A percentile compares a stretch with the other conserved stretches of the same genome.
phyloP scores from a whole-genome alignment of 2,797 vertebrate genomes.

The Urocyon cinereoargenteus region DNA sequence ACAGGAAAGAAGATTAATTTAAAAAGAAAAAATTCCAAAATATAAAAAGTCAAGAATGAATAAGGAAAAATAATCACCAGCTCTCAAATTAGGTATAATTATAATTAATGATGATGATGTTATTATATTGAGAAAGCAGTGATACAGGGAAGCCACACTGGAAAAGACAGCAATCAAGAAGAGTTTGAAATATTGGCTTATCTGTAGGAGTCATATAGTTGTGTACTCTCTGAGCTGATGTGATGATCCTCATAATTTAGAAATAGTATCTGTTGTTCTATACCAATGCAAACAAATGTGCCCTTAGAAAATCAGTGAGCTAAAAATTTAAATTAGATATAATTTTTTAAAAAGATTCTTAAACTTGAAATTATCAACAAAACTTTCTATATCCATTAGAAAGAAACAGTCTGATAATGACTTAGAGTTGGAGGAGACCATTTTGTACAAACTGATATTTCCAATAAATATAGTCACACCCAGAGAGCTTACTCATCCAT shows the following conservation, averaged over 20 bases:
- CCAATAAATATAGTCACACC: background rate
- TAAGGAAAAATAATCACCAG: slow-evolving; percentile 44
- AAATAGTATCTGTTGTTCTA: background rate
- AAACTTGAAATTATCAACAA: background rate
- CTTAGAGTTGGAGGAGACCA: background rate
- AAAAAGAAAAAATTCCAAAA: slow-evolving; percentile 42
- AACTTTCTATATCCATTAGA: background rate
- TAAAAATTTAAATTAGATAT: slow-evolving; percentile 19
- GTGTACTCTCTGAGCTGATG: background rate
- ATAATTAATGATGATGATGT: slow-evolving; percentile 58
- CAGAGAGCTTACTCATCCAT: background rate
- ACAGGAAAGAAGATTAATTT: slow-evolving; percentile 23
- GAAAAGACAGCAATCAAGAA: background rate
- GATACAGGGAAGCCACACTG: background rate
- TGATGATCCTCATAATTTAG: background rate
- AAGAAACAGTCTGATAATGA: background rate
- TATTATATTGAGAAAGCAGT: slow-evolving; percentile 27
- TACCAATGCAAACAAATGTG: background rate
- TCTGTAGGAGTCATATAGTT: background rate
- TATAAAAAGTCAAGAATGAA: slow-evolving; percentile 2
- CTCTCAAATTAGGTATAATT: slow-evolving; percentile 26
- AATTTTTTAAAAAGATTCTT: background rate
- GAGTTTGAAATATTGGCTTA: slow-evolving; percentile 19
- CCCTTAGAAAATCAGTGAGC: background rate
- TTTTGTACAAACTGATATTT: background rate